Percentiles rank a stretch among this genome's conserved stretches.
Evolutionary conservation across 2,113 vertebrate genomes (phyloP).

Genomic region (Conger conger): DNA sequence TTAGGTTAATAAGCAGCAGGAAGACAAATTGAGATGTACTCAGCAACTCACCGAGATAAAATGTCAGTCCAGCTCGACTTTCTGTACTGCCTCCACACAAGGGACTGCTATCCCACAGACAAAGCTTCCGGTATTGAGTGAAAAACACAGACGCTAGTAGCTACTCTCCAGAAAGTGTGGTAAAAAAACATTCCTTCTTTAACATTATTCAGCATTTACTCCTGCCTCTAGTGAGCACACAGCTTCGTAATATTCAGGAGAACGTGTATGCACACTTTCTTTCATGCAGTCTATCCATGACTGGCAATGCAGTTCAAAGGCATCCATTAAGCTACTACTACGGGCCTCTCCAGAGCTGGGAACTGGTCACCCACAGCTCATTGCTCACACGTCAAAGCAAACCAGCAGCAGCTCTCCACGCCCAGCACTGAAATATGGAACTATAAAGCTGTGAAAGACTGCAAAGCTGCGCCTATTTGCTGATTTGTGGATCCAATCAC

Average conservation of each 20-base stretch:
- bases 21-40: not conserved
- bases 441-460: conserved; percentile 54
- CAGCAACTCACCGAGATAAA: not conserved
- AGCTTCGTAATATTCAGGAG: not conserved
- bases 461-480: conserved; percentile 60
- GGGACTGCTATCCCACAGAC: not conserved
- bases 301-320: not conserved
- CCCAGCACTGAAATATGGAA: conserved; percentile 53
- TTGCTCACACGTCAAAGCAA: conserved; percentile 35
- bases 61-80: not conserved
- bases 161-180: not conserved
- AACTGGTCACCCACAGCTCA: not conserved
- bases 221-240: not conserved
- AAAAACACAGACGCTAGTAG: not conserved
- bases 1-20: not conserved
- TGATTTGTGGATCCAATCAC: conserved; percentile 74
- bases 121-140: not conserved
- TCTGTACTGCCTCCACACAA: not conserved
- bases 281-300: not conserved
- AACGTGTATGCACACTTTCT: not conserved
- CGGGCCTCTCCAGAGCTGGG: not conserved
- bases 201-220: not conserved
- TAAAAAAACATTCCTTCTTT: not conserved
- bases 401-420: conserved; percentile 48
- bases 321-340: not conserved